Conservation (phyloP, 2,888 invertebrate genomes). For the Syritta pipiens region DNA sequence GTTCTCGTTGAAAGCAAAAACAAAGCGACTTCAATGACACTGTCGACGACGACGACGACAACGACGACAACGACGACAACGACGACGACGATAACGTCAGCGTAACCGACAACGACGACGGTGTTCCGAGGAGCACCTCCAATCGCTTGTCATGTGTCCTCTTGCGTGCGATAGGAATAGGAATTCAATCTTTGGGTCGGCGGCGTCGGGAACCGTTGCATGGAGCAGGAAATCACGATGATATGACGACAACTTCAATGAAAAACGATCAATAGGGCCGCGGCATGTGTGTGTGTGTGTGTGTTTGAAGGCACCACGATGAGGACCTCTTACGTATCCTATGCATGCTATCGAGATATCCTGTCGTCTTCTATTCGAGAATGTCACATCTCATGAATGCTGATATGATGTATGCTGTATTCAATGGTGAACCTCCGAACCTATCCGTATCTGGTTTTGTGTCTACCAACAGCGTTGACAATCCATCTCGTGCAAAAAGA, state of each 20-base stretch:
- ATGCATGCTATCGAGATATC: constrained; percentile 26
- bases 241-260: constrained; percentile 65
- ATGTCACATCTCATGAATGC: constrained; percentile 70
- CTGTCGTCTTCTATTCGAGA: constrained; percentile 55
- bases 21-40: constrained; percentile 18
- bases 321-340: constrained; percentile 22
- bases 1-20: constrained; percentile 52
- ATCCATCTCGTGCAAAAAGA: constrained; percentile 42
- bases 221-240: constrained; percentile 64
- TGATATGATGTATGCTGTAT: constrained; percentile 67
- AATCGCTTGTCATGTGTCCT: constrained; percentile 29
- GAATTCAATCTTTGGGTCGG: constrained; percentile 39
- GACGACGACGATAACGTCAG: too few species aligned
- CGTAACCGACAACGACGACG: not conserved
- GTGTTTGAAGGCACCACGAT: constrained; percentile 19
- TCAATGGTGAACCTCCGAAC: constrained; percentile 43
- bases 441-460: constrained; percentile 25
- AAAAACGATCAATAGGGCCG: constrained; percentile 61
- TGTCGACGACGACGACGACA: constrained; percentile 14
- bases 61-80: constrained; percentile 17
- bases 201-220: constrained; percentile 11
- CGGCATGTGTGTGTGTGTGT: constrained; percentile 32
- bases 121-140: too few species aligned
- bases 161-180: constrained; percentile 36
- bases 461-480: constrained; percentile 38